These are phyloP conservation scores for Neosilurus mollespiculum DNA, from an alignment of 2,797 vertebrate genomes.

Conservation along the genomic window DNA sequence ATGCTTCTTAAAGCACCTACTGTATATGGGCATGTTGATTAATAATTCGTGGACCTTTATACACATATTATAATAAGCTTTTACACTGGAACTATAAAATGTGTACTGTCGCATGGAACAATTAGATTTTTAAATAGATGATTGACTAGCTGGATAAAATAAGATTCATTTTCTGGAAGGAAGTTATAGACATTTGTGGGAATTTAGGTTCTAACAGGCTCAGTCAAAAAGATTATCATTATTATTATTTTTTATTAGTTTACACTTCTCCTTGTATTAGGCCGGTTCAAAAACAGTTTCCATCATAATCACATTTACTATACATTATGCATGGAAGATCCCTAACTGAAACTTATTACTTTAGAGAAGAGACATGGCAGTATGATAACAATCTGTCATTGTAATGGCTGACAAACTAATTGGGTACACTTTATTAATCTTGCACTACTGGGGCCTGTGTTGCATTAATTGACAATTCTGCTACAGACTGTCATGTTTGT, in stretches of 20 bases:
- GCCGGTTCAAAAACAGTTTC: neutral
- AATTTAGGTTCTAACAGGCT: neutral
- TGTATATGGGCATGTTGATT: neutral
- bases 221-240: no score
- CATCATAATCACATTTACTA: neutral
- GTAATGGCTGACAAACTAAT: constrained; percentile 49
- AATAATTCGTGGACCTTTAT: neutral
- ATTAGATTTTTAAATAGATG: constrained; percentile 7
- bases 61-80: neutral
- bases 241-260: no score
- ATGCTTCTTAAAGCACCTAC: neutral
- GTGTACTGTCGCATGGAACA: neutral
- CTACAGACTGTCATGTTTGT: constrained; percentile 44
- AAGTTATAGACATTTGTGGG: neutral
- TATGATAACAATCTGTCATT: constrained; percentile 43
- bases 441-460: neutral
- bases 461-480: constrained; percentile 35
- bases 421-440: constrained; percentile 45
- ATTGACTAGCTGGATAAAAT: neutral
- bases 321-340: neutral
- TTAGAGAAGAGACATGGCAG: constrained; percentile 14
- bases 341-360: constrained; percentile 15
- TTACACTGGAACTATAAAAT: constrained; percentile 2
- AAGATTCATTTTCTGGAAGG: neutral
- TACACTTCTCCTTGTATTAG: neutral